Conservation (phyloP, 2,888 invertebrate genomes). For the Siphonodentalium dalli region DNA sequence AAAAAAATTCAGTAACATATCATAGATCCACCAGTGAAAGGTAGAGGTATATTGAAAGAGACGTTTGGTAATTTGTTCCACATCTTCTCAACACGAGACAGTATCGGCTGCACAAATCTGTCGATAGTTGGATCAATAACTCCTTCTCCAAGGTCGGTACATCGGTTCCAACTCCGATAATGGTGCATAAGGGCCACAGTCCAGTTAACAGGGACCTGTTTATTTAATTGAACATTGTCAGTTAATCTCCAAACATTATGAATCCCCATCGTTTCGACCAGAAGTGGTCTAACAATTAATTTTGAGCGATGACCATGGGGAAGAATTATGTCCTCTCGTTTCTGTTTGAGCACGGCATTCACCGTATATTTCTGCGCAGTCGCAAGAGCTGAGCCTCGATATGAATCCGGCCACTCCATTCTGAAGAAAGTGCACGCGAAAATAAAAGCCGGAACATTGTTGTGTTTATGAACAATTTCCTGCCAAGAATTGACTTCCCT, state of each 20-base stretch:
- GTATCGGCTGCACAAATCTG: slow-evolving; percentile 28
- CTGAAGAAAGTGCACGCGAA: slow-evolving; percentile 44
- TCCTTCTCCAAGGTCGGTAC: slow-evolving; percentile 13
- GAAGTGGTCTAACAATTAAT: slow-evolving; percentile 38
- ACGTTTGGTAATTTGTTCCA: slow-evolving; percentile 26
- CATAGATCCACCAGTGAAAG: too few relatives aligned
- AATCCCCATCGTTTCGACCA: slow-evolving; percentile 39
- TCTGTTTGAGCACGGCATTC: slow-evolving; percentile 37
- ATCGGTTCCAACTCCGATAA: slow-evolving; percentile 42
- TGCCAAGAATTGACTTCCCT: slow-evolving; percentile 35
- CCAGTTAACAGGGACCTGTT: slow-evolving; percentile 15
- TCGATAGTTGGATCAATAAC: slow-evolving; percentile 24
- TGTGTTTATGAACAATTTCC: slow-evolving; percentile 28
- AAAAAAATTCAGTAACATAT: too few relatives aligned
- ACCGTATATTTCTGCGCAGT: slow-evolving; percentile 33
- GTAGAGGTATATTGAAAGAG: slow-evolving; percentile 18
- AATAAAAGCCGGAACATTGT: slow-evolving; percentile 17
- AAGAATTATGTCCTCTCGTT: slow-evolving; percentile 33
- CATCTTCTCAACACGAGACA: slow-evolving; percentile 18
- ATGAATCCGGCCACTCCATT: slow-evolving; percentile 40
- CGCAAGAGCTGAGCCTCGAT: slow-evolving; percentile 19
- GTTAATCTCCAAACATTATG: slow-evolving; percentile 35
- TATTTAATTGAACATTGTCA: background rate
- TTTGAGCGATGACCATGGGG: slow-evolving; percentile 37
- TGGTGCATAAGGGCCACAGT: slow-evolving; percentile 42